A percentile compares a stretch with the other conserved stretches of the same genome.
phyloP scores from a whole-genome alignment of 2,797 vertebrate genomes.

The Scomberomorus guttatus region DNA sequence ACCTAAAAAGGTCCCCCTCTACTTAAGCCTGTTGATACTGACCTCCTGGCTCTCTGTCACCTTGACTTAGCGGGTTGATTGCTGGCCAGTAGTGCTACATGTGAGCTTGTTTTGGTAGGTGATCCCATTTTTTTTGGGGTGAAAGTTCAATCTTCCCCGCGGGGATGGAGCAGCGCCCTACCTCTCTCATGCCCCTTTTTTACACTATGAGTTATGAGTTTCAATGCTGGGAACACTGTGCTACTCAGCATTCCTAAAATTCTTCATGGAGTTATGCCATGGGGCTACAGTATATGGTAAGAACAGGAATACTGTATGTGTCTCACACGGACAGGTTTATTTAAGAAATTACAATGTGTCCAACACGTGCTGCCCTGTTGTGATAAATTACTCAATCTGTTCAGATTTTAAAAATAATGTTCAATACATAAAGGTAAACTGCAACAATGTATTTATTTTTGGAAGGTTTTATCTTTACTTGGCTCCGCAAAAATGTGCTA shows the following conservation, averaged over 20 bases:
- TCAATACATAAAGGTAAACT: neutral
- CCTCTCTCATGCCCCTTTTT: neutral
- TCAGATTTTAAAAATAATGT: neutral
- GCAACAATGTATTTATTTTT: neutral
- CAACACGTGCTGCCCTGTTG: neutral
- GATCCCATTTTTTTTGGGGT: conserved; percentile 11
- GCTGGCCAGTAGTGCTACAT: neutral
- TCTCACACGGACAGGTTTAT: conserved; percentile 7
- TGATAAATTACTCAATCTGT: neutral
- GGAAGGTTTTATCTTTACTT: neutral
- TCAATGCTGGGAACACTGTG: neutral
- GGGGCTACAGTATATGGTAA: neutral
- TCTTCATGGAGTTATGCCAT: conserved; percentile 7
- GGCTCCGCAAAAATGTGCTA: neutral
- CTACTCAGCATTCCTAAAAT: conserved; percentile 39
- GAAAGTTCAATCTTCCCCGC: neutral
- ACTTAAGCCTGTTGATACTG: conserved; percentile 12
- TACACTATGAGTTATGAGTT: neutral
- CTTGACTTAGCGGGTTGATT: conserved; percentile 27
- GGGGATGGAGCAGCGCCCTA: neutral
- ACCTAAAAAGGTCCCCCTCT: conserved; percentile 1
- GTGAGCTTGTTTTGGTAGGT: conserved; percentile 13
- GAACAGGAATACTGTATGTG: neutral
- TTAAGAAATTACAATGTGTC: conserved; percentile 1
- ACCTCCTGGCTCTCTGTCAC: conserved; percentile 24